phyloP scores from a whole-genome alignment of 2,888 invertebrate species.

The Scaeva pyrastri region DNA sequence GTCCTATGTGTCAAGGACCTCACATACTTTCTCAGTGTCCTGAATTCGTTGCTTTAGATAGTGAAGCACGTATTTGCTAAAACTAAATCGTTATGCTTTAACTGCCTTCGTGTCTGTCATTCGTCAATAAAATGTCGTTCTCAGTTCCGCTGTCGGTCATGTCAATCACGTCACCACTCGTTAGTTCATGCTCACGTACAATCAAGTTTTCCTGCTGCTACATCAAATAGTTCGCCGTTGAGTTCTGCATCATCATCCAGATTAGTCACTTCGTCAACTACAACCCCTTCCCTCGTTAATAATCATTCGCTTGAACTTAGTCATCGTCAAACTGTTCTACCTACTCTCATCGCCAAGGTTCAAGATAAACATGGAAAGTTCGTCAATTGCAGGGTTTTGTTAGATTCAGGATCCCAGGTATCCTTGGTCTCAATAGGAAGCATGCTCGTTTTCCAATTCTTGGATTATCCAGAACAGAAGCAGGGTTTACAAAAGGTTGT shows the following conservation, averaged over 20 bases:
- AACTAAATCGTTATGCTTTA: slow-evolving; percentile 29
- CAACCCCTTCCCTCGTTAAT: neutral
- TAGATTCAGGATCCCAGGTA: neutral
- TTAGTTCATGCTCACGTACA: slow-evolving; percentile 16
- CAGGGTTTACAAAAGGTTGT: no score
- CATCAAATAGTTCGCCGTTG: neutral
- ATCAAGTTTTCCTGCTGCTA: neutral
- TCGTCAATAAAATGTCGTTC: slow-evolving; percentile 34
- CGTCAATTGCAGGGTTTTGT: slow-evolving; percentile 13
- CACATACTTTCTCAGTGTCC: slow-evolving; percentile 17
- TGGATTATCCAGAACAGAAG: no score
- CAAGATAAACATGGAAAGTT: slow-evolving; percentile 8
- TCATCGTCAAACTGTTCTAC: slow-evolving; percentile 22
- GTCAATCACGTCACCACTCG: slow-evolving; percentile 36
- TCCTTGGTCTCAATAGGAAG: no score
- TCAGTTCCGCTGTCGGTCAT: slow-evolving; percentile 23
- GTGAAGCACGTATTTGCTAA: slow-evolving; percentile 11
- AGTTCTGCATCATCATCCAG: neutral
- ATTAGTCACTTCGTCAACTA: neutral
- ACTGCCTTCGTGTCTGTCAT: slow-evolving; percentile 33
- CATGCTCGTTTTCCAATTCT: no score
- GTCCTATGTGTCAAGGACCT: slow-evolving; percentile 6
- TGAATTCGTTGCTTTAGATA: slow-evolving; percentile 12
- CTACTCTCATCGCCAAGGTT: slow-evolving; percentile 28
- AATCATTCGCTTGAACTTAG: slow-evolving; percentile 24